Percentiles rank a stretch among this genome's conserved stretches.
phyloP scores from a whole-genome alignment of 2,888 invertebrate genomes.

The Catocala fraxini region DNA sequence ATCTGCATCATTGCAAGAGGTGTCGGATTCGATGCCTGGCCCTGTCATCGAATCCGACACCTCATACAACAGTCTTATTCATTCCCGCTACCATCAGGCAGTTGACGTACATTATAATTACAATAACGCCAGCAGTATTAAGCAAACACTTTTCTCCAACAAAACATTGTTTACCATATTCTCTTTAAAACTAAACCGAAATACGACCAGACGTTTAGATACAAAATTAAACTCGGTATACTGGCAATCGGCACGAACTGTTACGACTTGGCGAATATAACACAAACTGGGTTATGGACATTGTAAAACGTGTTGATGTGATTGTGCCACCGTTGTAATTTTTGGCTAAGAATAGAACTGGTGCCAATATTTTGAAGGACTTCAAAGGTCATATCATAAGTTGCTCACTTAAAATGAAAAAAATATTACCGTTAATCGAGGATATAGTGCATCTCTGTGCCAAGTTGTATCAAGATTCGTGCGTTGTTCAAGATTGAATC shows the following conservation, averaged over 20 bases:
- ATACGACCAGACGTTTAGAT: slow-evolving; percentile 39
- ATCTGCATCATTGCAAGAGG: no score
- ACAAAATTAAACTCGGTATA: slow-evolving; percentile 46
- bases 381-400: neutral
- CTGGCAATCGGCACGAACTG: slow-evolving; percentile 34
- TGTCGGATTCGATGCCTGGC: no score
- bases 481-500: no score
- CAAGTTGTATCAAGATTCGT: no score
- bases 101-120: no score
- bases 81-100: no score
- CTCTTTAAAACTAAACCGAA: slow-evolving; percentile 28
- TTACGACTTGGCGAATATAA: slow-evolving; percentile 35
- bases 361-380: neutral
- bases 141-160: neutral
- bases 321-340: slow-evolving; percentile 26
- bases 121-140: no score
- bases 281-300: slow-evolving; percentile 41
- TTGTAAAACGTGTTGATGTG: slow-evolving; percentile 40
- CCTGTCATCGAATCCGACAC: no score
- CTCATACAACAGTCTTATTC: no score
- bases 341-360: slow-evolving; percentile 1
- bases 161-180: neutral
- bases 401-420: no score
- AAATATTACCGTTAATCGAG: no score
- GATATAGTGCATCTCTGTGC: no score